Conservation (phyloP, 2,888 invertebrate species). For the Hydrotaea cyrtoneurina region DNA sequence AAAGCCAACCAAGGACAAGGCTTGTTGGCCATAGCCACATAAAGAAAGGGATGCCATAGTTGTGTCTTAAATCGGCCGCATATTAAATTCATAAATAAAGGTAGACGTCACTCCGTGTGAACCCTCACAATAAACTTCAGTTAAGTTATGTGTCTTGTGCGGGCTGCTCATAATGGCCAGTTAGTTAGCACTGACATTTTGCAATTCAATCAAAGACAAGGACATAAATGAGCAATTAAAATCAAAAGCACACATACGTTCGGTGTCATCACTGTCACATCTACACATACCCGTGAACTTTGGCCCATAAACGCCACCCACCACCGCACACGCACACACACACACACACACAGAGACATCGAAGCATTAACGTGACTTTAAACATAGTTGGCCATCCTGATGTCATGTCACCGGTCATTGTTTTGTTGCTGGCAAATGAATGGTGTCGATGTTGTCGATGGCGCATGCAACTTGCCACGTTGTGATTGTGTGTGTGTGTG, state of each 20-base stretch:
- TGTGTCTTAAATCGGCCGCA: background rate
- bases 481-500: background rate
- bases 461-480: background rate
- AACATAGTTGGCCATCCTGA: conserved; percentile 23
- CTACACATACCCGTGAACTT: too few relatives aligned
- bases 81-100: background rate
- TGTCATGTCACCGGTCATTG: conserved; percentile 7
- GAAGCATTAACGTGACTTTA: conserved; percentile 55
- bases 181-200: conserved; percentile 27
- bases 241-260: background rate
- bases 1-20: background rate
- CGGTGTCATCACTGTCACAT: too few relatives aligned
- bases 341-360: background rate
- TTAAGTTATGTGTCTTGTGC: background rate
- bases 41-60: background rate
- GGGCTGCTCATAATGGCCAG: conserved; percentile 4
- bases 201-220: conserved; percentile 8
- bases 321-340: too few relatives aligned
- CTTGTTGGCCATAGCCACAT: background rate
- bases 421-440: background rate
- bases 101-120: background rate
- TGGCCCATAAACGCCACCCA: too few relatives aligned
- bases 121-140: background rate
- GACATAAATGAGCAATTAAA: conserved; percentile 32
- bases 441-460: background rate